These are phyloP conservation scores for Atopsyche davidsoni DNA, from an alignment of 1,140 invertebrate species.

Conservation along the genomic window DNA sequence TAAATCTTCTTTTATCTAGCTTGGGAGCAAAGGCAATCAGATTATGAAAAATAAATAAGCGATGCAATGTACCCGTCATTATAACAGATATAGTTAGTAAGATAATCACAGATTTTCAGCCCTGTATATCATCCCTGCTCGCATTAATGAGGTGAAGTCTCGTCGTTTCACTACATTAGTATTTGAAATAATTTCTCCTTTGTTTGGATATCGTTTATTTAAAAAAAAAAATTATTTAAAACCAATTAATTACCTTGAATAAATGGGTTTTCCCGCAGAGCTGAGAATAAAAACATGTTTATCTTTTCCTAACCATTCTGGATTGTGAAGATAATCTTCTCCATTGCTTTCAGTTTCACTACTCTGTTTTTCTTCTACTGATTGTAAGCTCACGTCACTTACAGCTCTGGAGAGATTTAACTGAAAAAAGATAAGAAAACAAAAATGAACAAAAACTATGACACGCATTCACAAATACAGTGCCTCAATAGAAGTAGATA, in stretches of 20 bases:
- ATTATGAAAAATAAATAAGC: too few species aligned
- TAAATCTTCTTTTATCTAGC: background rate
- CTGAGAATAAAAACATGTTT: constrained; percentile 94
- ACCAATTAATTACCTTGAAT: constrained; percentile 65
- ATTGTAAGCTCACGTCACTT: constrained; percentile 17
- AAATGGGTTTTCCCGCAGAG: constrained; percentile 93
- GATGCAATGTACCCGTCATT: too few species aligned
- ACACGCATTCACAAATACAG: too few species aligned
- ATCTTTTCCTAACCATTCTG: constrained; percentile 71
- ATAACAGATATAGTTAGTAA: too few species aligned
- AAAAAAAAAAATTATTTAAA: background rate
- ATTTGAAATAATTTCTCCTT: too few species aligned
- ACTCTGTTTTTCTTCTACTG: constrained; percentile 15
- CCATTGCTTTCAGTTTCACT: constrained; percentile 27
- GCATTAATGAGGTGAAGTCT: too few species aligned
- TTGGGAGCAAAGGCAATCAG: background rate
- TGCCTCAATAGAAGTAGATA: too few species aligned
- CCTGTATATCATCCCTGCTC: too few species aligned
- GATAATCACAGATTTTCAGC: too few species aligned
- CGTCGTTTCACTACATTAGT: too few species aligned
- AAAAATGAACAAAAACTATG: too few species aligned
- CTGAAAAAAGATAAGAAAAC: constrained; percentile 21
- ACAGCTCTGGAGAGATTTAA: constrained; percentile 16
- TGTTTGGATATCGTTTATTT: too few species aligned
- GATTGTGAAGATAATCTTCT: constrained; percentile 52